These are phyloP conservation scores for Arothron firmamentum DNA, from an alignment of 2,113 vertebrate species.

Conservation along the genomic window DNA sequence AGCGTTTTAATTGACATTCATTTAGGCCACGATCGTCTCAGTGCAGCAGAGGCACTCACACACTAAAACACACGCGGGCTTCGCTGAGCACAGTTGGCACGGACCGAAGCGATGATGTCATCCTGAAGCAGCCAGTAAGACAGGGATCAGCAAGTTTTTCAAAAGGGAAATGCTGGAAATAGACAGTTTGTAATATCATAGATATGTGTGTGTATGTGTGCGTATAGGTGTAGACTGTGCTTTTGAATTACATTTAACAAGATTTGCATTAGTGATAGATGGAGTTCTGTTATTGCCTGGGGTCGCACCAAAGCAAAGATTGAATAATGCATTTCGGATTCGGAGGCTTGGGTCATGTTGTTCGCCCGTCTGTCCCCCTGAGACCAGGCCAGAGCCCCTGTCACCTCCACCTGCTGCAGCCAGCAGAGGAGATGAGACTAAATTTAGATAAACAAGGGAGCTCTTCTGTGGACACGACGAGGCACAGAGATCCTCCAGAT, in stretches of 20 bases:
- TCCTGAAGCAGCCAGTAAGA: constrained; percentile 61
- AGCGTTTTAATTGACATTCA: constrained; percentile 34
- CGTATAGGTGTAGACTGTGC: background rate
- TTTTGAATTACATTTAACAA: constrained; percentile 63
- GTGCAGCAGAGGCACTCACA: constrained; percentile 62
- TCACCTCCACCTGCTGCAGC: constrained; percentile 69
- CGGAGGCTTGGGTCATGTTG: constrained; percentile 60
- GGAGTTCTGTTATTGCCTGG: constrained; percentile 49
- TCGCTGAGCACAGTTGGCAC: constrained; percentile 70
- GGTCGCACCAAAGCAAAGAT: constrained; percentile 27
- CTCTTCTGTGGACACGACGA: constrained; percentile 24
- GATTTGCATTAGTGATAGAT: constrained; percentile 62
- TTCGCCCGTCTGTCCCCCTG: constrained; percentile 66
- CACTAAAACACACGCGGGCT: constrained; percentile 64
- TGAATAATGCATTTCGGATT: constrained; percentile 48
- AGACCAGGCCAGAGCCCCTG: constrained; percentile 63
- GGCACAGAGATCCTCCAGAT: constrained; percentile 55
- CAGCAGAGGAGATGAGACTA: constrained; percentile 60
- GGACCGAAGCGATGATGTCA: constrained; percentile 65
- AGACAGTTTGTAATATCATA: constrained; percentile 23
- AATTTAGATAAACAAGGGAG: constrained; percentile 58
- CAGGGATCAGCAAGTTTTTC: constrained; percentile 66
- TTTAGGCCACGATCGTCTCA: constrained; percentile 51
- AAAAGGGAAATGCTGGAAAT: constrained; percentile 48
- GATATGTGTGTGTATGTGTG: no score